A percentile compares a stretch with the other conserved stretches of the same genome.
phyloP scores from a whole-genome alignment of 2,888 invertebrate genomes.

The Athalia circularis region DNA sequence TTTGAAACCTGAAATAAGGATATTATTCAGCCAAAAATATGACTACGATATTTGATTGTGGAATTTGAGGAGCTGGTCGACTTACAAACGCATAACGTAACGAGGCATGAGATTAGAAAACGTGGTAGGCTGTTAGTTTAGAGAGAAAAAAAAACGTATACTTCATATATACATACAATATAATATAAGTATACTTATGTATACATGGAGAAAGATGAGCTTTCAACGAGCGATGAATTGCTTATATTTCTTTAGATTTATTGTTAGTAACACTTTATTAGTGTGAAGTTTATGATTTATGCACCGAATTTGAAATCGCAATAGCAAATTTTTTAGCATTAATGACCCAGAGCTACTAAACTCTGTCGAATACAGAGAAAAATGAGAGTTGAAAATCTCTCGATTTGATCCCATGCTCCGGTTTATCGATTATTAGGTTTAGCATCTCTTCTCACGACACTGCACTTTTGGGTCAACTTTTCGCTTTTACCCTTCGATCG shows the following conservation, averaged over 20 bases:
- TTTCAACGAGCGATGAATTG: slow-evolving; percentile 29
- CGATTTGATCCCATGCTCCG: slow-evolving; percentile 32
- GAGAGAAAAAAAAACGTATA: slow-evolving; percentile 31
- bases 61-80: neutral
- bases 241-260: slow-evolving; percentile 9
- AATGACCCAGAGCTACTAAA: neutral
- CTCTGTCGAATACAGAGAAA: slow-evolving; percentile 6
- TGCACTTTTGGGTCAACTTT: slow-evolving; percentile 34
- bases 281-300: too few relatives aligned
- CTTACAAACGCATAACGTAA: slow-evolving; percentile 18
- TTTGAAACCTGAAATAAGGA: too few relatives aligned
- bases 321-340: neutral
- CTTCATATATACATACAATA: neutral
- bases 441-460: slow-evolving; percentile 27
- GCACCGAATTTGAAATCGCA: neutral
- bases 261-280: too few relatives aligned
- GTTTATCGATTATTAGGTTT: slow-evolving; percentile 35
- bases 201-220: slow-evolving; percentile 16
- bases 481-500: slow-evolving; percentile 10
- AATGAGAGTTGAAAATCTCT: slow-evolving; percentile 37
- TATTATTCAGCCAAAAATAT: neutral
- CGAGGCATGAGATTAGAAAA: slow-evolving; percentile 42
- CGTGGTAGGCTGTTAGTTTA: neutral
- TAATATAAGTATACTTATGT: slow-evolving; percentile 9
- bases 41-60: neutral